These are phyloP conservation scores for Zosterops japonicus DNA, from an alignment of 2,113 vertebrate species.

Conservation along the genomic window DNA sequence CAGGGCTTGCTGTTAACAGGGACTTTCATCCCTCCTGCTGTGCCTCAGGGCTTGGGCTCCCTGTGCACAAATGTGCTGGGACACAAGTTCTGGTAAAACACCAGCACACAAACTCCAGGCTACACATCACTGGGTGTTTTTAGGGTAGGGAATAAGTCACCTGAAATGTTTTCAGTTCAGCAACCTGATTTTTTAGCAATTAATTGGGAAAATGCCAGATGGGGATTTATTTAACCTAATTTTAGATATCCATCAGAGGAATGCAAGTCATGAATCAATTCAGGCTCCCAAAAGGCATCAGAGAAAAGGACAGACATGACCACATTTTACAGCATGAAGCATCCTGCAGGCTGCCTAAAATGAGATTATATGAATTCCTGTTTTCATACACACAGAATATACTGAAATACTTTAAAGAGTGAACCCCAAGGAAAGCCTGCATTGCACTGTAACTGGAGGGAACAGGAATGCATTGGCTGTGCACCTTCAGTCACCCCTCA, in stretches of 20 bases:
- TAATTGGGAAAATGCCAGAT: neutral
- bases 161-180: neutral
- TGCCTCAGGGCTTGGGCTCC: rapidly evolving
- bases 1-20: neutral
- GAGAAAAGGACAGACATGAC: neutral
- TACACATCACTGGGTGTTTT: neutral
- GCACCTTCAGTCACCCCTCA: neutral
- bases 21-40: too few relatives aligned
- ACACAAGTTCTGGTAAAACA: neutral
- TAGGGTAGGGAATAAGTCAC: neutral
- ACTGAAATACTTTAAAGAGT: neutral
- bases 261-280: neutral
- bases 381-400: neutral
- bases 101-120: neutral
- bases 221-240: neutral
- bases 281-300: neutral
- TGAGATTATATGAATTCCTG: neutral
- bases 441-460: neutral
- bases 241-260: neutral
- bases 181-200: neutral
- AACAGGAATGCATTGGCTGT: neutral
- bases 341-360: neutral
- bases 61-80: neutral
- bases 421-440: neutral
- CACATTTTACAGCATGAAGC: neutral